These are phyloP conservation scores for Acrobasis suavella DNA, from an alignment of 2,888 invertebrate species.

Conservation along the genomic window DNA sequence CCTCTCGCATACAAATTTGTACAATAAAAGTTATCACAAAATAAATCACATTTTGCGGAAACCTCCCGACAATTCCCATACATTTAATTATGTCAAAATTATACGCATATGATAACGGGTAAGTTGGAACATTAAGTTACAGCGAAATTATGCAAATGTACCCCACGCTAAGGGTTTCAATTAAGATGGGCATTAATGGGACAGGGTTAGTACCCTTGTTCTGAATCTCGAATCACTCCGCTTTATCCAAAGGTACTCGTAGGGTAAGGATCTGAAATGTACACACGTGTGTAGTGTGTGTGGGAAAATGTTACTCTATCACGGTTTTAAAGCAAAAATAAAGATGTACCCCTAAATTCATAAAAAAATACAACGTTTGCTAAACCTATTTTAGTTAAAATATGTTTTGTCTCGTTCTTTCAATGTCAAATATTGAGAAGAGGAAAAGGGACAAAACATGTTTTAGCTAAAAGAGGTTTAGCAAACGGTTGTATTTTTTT, in stretches of 20 bases:
- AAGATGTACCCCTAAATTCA: too few species aligned
- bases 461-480: too few species aligned
- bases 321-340: not conserved
- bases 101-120: constrained; percentile 19
- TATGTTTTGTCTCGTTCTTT: too few species aligned
- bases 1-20: too few species aligned
- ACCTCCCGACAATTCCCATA: constrained; percentile 21
- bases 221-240: constrained; percentile 8
- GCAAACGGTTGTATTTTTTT: too few species aligned
- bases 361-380: too few species aligned
- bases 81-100: constrained; percentile 21
- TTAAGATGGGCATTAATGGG: constrained; percentile 17
- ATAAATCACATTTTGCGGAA: constrained; percentile 19
- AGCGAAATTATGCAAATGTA: constrained; percentile 40
- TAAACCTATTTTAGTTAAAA: too few species aligned
- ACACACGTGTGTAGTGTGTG: not conserved
- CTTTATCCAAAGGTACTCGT: not conserved
- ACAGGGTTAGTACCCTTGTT: constrained; percentile 16
- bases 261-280: not conserved
- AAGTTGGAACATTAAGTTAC: constrained; percentile 33
- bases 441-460: too few species aligned
- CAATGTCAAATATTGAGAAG: too few species aligned
- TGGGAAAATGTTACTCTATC: not conserved
- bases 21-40: not conserved
- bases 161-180: constrained; percentile 25